Evolutionary conservation across 2,888 invertebrate species (phyloP), one percentile per base, ranked within the genome.

Genomic region (Xylota segnis): DNA sequence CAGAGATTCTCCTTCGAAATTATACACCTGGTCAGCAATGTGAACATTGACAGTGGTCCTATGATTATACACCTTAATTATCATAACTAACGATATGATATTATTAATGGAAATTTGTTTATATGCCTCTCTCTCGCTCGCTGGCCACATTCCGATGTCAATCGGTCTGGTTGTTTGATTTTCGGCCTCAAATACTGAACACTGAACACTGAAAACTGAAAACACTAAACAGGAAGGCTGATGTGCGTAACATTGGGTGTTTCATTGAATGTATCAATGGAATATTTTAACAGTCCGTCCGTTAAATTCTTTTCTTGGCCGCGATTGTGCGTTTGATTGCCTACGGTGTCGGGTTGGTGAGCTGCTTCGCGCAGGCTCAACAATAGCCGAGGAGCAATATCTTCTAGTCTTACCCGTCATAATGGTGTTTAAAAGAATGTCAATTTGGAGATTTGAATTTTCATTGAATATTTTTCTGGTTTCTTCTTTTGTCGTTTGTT

Each of bases 51-150:
- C 82, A 76, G 79, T 84, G 79, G 56, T 78, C 74, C 84, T 78
- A 71, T 65, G 84, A 86, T 86, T 86, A 86, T 86, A 81, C 86
- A 86, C 86, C 86, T 82, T 86, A 82, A 86, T 86, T 86, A 86
- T 86, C 86, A 86, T 86, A 86, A 86, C 86, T 86, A 86, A 86
- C 86, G 86, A 86, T 82, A 86, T 82, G 81, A 86, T 82, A 86
- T 86, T 86, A 86, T 86, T 82, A 86, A 86, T 81, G 86, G 86
- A 77, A 81, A 82, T 82, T 77, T 76, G 86, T 82, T 72, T 71
- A 59, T 72, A 86, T 76, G 70, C 68, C 56, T 76, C 76, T 47
- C 70, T 45, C 52, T 61, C 61, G 47, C 29, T 40, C 32, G 14
- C 40, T 43, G 37, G 56, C 10, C 52, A n/a, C 70, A 76, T 81